A percentile compares a stretch with the other conserved stretches of the same genome.
Conservation (phyloP, 2,888 invertebrate genomes). For the Cerastis leucographa region DNA sequence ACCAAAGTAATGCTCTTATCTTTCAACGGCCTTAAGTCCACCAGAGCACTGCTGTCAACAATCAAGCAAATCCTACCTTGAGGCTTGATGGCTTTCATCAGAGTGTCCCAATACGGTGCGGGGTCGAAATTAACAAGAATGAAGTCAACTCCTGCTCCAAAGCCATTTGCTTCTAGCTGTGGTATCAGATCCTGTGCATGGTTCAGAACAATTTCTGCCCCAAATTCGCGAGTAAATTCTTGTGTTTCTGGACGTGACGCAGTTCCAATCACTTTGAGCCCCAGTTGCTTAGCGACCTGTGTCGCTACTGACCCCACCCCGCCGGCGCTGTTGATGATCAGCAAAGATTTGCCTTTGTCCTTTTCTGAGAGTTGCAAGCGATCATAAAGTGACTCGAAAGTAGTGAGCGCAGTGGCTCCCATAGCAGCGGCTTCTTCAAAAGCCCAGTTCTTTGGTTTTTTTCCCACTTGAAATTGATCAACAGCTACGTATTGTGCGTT, state of each 20-base stretch:
- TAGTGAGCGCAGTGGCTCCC: conserved; percentile 83
- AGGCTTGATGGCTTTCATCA: conserved; percentile 83
- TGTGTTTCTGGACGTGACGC: conserved; percentile 82
- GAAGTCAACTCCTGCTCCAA: conserved; percentile 81
- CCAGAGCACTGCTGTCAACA: conserved; percentile 82
- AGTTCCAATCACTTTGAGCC: conserved; percentile 85
- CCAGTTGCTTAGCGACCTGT: conserved; percentile 82
- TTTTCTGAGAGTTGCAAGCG: conserved; percentile 81
- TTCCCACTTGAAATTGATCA: conserved; percentile 79
- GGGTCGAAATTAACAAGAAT: conserved; percentile 86
- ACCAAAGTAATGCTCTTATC: conserved; percentile 85
- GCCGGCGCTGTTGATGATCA: conserved; percentile 86
- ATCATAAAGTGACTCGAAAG: conserved; percentile 82
- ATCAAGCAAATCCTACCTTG: conserved; percentile 85
- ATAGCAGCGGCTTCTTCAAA: conserved; percentile 87
- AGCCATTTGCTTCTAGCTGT: conserved; percentile 80
- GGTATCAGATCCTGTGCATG: conserved; percentile 79
- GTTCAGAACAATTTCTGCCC: conserved; percentile 82
- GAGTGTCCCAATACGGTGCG: conserved; percentile 84
- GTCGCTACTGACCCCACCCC: conserved; percentile 86
- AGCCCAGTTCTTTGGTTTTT: conserved; percentile 81
- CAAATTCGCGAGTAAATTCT: conserved; percentile 77
- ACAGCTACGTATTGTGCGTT: conserved; percentile 84
- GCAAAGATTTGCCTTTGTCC: conserved; percentile 81
- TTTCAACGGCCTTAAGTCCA: conserved; percentile 81